phyloP scores from a whole-genome alignment of 2,113 vertebrate species.

The Gavia stellata region DNA sequence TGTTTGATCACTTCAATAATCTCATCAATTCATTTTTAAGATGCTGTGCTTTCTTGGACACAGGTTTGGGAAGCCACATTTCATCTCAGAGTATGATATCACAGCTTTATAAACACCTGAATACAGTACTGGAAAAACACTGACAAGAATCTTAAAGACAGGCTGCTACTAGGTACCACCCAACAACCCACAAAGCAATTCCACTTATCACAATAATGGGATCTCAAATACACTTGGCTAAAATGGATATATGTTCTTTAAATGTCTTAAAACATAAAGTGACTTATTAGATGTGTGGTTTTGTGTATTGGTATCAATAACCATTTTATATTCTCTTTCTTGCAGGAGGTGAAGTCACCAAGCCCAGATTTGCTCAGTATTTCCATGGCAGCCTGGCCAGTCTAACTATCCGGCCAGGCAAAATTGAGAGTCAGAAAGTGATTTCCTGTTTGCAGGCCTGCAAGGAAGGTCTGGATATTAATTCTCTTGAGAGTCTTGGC shows the following conservation, averaged over 20 bases:
- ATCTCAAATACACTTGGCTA: background rate
- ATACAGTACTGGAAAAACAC: background rate
- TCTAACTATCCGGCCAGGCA: constrained; percentile 92
- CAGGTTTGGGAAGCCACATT: background rate
- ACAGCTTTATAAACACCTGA: background rate
- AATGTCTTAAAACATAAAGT: background rate
- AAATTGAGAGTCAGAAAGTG: constrained; percentile 94
- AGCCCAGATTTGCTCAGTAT: constrained; percentile 92
- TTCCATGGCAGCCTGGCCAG: constrained; percentile 94
- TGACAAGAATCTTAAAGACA: background rate
- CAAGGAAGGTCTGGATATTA: constrained; percentile 97
- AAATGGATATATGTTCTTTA: background rate
- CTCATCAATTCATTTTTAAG: background rate
- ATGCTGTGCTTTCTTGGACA: background rate
- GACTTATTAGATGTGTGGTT: background rate
- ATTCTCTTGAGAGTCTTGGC: constrained; percentile 90
- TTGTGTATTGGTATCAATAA: background rate
- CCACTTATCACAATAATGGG: background rate
- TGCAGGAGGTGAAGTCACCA: constrained; percentile 91
- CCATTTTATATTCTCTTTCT: background rate
- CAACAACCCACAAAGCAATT: background rate
- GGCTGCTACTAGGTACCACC: background rate
- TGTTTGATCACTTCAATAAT: background rate
- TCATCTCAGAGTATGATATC: background rate
- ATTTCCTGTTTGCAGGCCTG: constrained; percentile 98